Percentiles rank a stretch among this genome's conserved stretches.
Conservation (phyloP, 2,113 vertebrate genomes). For the Tursiops truncatus region DNA sequence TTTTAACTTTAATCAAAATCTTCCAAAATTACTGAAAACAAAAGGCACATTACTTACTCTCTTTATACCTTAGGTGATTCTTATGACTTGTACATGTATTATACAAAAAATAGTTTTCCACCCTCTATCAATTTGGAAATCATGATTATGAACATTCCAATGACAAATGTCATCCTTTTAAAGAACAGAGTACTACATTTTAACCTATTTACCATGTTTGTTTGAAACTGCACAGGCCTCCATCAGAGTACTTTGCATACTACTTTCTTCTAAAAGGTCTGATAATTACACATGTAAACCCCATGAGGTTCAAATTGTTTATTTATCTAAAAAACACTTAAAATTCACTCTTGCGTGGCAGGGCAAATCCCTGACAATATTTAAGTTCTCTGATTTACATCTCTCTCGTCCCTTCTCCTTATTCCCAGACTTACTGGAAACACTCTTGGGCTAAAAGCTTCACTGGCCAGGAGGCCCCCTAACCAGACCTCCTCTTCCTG, state of each 20-base stretch:
- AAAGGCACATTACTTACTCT: neutral
- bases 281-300: neutral
- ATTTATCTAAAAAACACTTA: neutral
- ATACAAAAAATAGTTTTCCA: neutral
- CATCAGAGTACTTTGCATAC: neutral
- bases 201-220: neutral
- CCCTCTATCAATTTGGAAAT: slow-evolving; percentile 1
- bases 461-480: neutral
- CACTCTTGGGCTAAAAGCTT: neutral
- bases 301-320: neutral
- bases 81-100: neutral
- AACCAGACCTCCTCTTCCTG: neutral
- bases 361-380: neutral
- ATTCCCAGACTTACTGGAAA: neutral
- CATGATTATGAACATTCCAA: neutral
- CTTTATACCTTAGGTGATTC: slow-evolving; percentile 5
- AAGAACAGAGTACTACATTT: neutral
- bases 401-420: neutral
- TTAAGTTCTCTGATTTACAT: neutral
- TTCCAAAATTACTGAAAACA: slow-evolving; percentile 15
- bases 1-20: slow-evolving; percentile 38
- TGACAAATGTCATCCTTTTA: slow-evolving; percentile 2
- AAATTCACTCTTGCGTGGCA: neutral
- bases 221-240: neutral
- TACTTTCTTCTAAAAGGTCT: slow-evolving; percentile 8